These are phyloP conservation scores for Anguilla pacifica DNA, from an alignment of 2,797 vertebrate species.

Conservation along the genomic window DNA sequence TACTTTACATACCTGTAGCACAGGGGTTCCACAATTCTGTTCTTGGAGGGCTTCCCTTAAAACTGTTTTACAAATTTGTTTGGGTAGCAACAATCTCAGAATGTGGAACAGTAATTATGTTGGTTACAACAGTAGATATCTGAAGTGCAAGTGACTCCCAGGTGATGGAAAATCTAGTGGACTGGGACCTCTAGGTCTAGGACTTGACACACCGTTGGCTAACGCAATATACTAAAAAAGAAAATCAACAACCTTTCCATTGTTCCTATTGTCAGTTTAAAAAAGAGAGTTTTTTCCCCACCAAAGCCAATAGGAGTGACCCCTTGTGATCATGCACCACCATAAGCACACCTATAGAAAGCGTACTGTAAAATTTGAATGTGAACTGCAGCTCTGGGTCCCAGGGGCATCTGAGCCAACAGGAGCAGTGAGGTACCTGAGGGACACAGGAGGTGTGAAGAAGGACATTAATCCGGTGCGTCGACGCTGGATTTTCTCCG, in stretches of 20 bases:
- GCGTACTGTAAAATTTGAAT: slow-evolving; percentile 40
- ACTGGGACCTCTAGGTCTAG: not conserved
- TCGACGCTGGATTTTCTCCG: slow-evolving; percentile 36
- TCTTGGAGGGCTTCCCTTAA: not conserved
- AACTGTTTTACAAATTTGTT: not conserved
- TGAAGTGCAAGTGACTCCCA: too few species aligned
- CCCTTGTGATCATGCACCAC: not conserved
- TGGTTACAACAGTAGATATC: not conserved
- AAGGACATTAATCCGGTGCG: slow-evolving; percentile 33
- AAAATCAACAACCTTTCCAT: not conserved
- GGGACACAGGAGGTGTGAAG: slow-evolving; percentile 34
- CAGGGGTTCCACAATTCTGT: not conserved
- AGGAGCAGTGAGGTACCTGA: slow-evolving; percentile 44
- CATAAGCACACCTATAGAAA: not conserved
- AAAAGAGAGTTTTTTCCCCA: not conserved
- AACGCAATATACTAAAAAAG: not conserved
- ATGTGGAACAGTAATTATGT: not conserved
- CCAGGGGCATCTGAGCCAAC: slow-evolving; percentile 43
- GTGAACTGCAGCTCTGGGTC: slow-evolving; percentile 41
- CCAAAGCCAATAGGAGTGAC: not conserved
- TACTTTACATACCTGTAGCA: not conserved
- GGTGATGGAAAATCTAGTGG: not conserved
- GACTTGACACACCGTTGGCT: not conserved
- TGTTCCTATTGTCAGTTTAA: not conserved
- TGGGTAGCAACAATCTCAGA: not conserved